Evolutionary conservation across 2,113 vertebrate species (phyloP).

Genomic region (Nerophis ophidion): DNA sequence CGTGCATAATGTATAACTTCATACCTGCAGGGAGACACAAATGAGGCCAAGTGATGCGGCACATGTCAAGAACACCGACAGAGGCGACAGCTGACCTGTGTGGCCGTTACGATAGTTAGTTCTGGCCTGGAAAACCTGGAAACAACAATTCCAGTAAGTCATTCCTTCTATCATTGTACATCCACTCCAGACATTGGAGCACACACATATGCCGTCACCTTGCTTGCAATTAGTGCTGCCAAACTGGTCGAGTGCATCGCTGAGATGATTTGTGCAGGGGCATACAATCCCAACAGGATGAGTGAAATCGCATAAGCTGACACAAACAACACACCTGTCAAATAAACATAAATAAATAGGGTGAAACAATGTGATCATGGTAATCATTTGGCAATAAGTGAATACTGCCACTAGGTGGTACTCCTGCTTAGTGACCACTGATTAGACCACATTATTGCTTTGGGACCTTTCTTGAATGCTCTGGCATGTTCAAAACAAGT

Average conservation of each 20-base stretch:
- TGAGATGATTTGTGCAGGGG: conserved; percentile 51
- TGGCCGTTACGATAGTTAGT: conserved; percentile 71
- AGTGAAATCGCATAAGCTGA: conserved; percentile 48
- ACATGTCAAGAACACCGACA: conserved; percentile 70
- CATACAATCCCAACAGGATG: conserved; percentile 59
- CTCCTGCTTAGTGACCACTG: not conserved
- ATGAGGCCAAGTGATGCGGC: conserved; percentile 69
- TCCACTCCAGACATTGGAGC: not conserved
- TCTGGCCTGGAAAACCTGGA: conserved; percentile 72
- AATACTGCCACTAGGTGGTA: conserved; percentile 16
- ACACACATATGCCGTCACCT: conserved; percentile 49
- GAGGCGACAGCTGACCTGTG: conserved; percentile 77
- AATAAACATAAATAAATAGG: not conserved
- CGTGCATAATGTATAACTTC: not conserved
- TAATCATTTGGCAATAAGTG: not conserved
- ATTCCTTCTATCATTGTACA: not conserved
- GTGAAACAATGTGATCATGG: not conserved
- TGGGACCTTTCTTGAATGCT: too few species aligned
- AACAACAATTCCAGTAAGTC: conserved; percentile 9
- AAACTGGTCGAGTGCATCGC: conserved; percentile 67
- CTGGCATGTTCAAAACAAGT: too few species aligned
- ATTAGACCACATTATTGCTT: too few species aligned
- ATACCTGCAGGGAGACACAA: conserved; percentile 76
- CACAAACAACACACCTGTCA: conserved; percentile 56
- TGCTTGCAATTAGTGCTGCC: conserved; percentile 66